phyloP scores from a whole-genome alignment of 2,888 invertebrate genomes.

The Stenodera caucasica region DNA sequence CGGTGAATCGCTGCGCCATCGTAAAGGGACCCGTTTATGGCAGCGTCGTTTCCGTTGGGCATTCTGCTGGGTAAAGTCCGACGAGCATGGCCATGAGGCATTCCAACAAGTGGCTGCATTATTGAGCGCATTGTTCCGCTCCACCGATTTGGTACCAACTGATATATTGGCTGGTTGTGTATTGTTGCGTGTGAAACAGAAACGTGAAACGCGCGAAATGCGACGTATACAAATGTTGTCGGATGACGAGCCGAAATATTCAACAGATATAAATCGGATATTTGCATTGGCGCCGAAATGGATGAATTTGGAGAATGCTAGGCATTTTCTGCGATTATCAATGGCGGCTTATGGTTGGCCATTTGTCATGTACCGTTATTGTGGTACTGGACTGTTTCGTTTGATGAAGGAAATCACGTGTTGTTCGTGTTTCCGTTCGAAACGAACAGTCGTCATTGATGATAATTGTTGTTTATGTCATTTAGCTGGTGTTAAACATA shows the following conservation, averaged over 20 bases:
- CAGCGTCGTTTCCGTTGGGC: conserved; percentile 73
- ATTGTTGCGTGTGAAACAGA: conserved; percentile 76
- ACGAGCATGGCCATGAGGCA: conserved; percentile 76
- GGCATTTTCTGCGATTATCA: conserved; percentile 78
- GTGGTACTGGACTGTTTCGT: conserved; percentile 74
- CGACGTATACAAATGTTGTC: conserved; percentile 65
- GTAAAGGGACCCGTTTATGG: conserved; percentile 73
- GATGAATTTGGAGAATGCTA: conserved; percentile 78
- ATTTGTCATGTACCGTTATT: conserved; percentile 76
- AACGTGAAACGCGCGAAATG: conserved; percentile 72
- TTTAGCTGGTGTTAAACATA: conserved; percentile 79
- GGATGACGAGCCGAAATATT: conserved; percentile 69
- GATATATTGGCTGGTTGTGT: conserved; percentile 88
- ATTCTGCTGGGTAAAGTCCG: conserved; percentile 71
- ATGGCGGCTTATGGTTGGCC: conserved; percentile 90
- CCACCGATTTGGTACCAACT: conserved; percentile 84
- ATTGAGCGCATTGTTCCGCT: conserved; percentile 77
- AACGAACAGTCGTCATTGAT: conserved; percentile 69
- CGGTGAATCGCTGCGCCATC: conserved; percentile 67
- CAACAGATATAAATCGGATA: conserved; percentile 60
- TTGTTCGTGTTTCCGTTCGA: conserved; percentile 64
- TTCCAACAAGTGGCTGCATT: conserved; percentile 79
- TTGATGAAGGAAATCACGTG: conserved; percentile 70
- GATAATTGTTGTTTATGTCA: conserved; percentile 92
- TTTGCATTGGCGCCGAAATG: conserved; percentile 71